Evolutionary conservation across 1,140 invertebrate species (phyloP).

Genomic region (Drosophila asahinai): DNA sequence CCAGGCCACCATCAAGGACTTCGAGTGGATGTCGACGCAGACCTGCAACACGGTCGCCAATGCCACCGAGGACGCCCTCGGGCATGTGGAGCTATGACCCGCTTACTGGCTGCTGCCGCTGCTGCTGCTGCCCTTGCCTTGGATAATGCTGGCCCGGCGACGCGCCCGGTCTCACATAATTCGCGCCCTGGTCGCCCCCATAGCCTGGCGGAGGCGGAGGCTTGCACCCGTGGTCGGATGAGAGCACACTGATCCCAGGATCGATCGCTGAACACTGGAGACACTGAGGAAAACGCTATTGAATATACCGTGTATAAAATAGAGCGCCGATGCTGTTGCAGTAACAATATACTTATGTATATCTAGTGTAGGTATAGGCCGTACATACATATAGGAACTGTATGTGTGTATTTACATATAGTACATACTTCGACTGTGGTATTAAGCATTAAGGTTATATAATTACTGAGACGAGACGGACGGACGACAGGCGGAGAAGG

Average conservation of each 20-base stretch:
- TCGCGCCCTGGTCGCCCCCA: slow-evolving; percentile 32
- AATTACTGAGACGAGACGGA: slow-evolving; percentile 40
- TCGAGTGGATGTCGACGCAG: slow-evolving; percentile 86
- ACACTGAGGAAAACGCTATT: slow-evolving; percentile 38
- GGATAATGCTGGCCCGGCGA: slow-evolving; percentile 40
- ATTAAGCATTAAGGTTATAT: slow-evolving; percentile 84
- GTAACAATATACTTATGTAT: slow-evolving; percentile 73
- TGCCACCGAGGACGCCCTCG: slow-evolving; percentile 55
- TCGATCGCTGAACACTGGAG: slow-evolving; percentile 14
- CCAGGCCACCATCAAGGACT: slow-evolving; percentile 85
- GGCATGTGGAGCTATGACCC: slow-evolving; percentile 81
- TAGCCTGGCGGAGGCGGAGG: slow-evolving; percentile 30
- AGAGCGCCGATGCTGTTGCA: slow-evolving; percentile 72
- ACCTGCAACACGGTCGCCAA: slow-evolving; percentile 71
- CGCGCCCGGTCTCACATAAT: slow-evolving; percentile 27
- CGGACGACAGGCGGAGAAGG: slow-evolving; percentile 9
- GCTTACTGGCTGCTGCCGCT: slow-evolving; percentile 70
- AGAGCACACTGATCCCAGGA: slow-evolving; percentile 6
- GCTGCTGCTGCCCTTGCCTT: slow-evolving; percentile 61
- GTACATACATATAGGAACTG: slow-evolving; percentile 43
- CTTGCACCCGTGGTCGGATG: slow-evolving; percentile 25
- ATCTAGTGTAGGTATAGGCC: slow-evolving; percentile 54
- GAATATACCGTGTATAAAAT: slow-evolving; percentile 78
- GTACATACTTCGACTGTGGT: slow-evolving; percentile 84
- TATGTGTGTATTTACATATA: slow-evolving; percentile 57